phyloP scores from a whole-genome alignment of 2,888 invertebrate species.

The Ceraclea dissimilis region DNA sequence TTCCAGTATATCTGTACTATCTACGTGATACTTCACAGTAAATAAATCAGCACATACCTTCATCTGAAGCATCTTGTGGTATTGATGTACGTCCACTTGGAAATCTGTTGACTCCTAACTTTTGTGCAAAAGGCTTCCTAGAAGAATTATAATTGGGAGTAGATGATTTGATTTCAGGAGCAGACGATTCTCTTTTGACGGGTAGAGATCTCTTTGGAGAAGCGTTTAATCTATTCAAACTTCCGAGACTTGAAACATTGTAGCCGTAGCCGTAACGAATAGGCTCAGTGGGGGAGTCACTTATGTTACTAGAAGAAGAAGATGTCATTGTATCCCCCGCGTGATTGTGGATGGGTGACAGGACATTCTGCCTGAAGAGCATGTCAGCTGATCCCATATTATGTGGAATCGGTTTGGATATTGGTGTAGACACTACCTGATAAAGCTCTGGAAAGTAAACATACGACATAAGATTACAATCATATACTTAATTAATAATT shows the following conservation, averaged over 20 bases:
- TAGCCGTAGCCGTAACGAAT: slow-evolving; percentile 29
- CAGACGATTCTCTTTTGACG: slow-evolving; percentile 22
- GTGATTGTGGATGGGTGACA: slow-evolving; percentile 38
- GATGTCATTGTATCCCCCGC: neutral
- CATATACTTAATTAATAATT: too few relatives aligned
- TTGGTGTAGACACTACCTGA: slow-evolving; percentile 42
- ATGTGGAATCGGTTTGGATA: slow-evolving; percentile 30
- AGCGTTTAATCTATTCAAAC: slow-evolving; percentile 23
- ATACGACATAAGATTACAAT: too few relatives aligned
- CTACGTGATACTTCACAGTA: too few relatives aligned
- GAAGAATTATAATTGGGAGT: slow-evolving; percentile 5
- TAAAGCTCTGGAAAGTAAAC: slow-evolving; percentile 14
- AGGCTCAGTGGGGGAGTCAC: slow-evolving; percentile 31
- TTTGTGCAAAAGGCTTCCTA: slow-evolving; percentile 11
- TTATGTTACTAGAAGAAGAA: slow-evolving; percentile 17
- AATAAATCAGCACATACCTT: too few relatives aligned
- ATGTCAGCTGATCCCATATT: slow-evolving; percentile 33
- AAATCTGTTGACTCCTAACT: slow-evolving; percentile 5
- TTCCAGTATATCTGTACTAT: too few relatives aligned
- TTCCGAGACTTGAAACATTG: slow-evolving; percentile 38
- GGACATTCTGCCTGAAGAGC: slow-evolving; percentile 36
- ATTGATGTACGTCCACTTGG: slow-evolving; percentile 3
- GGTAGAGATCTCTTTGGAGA: slow-evolving; percentile 9
- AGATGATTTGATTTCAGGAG: slow-evolving; percentile 19
- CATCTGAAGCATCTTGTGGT: slow-evolving; percentile 13